Percentiles rank a stretch among this genome's conserved stretches.
phyloP scores from a whole-genome alignment of 2,888 invertebrate genomes.

The Amphipoea oculea region DNA sequence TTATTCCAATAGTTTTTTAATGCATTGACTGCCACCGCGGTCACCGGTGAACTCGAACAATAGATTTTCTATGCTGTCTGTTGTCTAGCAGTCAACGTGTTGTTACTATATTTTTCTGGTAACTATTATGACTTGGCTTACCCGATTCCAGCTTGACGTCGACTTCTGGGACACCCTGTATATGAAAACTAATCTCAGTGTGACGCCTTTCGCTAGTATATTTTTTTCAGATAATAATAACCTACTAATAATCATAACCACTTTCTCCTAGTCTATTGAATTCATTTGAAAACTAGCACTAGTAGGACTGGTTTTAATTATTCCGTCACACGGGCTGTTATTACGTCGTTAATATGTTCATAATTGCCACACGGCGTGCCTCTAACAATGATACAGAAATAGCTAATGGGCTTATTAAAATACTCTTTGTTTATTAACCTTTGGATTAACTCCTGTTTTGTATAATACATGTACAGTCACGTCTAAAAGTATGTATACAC shows the following conservation, averaged over 20 bases:
- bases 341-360: conserved; percentile 51
- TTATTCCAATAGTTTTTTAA: too few relatives aligned
- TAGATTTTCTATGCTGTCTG: too few relatives aligned
- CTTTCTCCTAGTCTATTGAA: neutral
- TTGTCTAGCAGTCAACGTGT: too few relatives aligned
- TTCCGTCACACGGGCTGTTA: conserved; percentile 22
- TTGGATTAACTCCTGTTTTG: neutral
- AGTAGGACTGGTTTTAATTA: conserved; percentile 30
- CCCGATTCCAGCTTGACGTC: too few relatives aligned
- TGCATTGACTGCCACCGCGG: too few relatives aligned
- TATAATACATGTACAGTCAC: neutral
- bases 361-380: conserved; percentile 37
- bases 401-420: conserved; percentile 37
- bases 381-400: conserved; percentile 36
- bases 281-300: conserved; percentile 16
- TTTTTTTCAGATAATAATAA: neutral
- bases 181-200: neutral
- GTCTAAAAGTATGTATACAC: too few relatives aligned
- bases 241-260: neutral
- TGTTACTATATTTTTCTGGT: too few relatives aligned
- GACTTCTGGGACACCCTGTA: too few relatives aligned
- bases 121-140: too few relatives aligned
- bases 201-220: neutral
- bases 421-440: conserved; percentile 19
- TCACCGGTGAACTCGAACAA: too few relatives aligned